Evolutionary conservation across 2,113 vertebrate species (phyloP).

Genomic region (Empidonax traillii): DNA sequence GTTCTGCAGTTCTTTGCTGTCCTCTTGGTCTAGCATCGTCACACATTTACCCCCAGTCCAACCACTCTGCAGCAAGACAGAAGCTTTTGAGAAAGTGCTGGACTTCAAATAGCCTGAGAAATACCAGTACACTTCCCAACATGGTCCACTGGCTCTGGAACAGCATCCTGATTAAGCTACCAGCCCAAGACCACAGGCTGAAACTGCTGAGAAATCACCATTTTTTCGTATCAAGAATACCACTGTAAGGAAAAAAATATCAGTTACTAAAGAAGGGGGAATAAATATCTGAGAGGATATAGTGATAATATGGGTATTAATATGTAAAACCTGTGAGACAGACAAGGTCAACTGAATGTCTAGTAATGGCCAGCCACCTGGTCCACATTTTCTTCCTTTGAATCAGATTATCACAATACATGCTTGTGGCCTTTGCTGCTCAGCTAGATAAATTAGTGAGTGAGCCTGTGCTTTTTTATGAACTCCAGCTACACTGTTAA

Average conservation of each 20-base stretch:
- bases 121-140: accelerated
- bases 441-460: neutral
- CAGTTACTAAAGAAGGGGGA: neutral
- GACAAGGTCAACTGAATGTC: neutral
- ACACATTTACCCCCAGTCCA: neutral
- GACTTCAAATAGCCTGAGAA: neutral
- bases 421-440: neutral
- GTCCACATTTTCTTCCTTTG: neutral
- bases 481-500: neutral
- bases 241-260: neutral
- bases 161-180: neutral
- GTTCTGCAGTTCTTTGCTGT: neutral
- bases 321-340: neutral
- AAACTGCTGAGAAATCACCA: neutral
- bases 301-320: neutral
- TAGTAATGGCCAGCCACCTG: neutral
- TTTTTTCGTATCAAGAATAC: neutral
- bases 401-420: neutral
- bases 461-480: neutral
- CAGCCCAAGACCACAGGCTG: neutral
- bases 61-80: neutral
- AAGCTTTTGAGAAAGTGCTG: neutral
- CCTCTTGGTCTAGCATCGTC: neutral
- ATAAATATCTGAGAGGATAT: neutral
- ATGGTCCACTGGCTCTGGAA: neutral